Conservation (phyloP, 2,888 invertebrate species). For the Hydrotaea diabolus region DNA sequence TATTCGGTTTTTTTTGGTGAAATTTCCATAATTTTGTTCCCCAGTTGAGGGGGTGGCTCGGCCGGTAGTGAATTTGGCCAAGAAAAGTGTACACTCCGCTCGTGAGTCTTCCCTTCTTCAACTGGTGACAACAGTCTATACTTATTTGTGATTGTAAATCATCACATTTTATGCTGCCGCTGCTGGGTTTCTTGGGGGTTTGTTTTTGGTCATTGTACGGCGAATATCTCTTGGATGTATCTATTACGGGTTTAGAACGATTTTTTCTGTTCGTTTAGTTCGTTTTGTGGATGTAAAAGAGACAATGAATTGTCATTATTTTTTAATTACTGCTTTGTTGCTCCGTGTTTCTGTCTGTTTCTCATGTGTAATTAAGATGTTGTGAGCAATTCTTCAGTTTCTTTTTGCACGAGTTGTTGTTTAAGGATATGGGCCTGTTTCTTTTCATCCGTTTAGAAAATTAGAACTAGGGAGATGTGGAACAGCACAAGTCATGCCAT, state of each 20-base stretch:
- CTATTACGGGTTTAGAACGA: constrained; percentile 39
- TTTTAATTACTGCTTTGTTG: constrained; percentile 68
- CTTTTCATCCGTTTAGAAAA: neutral
- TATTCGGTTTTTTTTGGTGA: neutral
- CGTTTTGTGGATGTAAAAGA: constrained; percentile 58
- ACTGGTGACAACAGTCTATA: constrained; percentile 57
- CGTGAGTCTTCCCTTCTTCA: constrained; percentile 33
- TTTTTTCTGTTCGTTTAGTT: constrained; percentile 30
- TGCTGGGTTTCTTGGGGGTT: neutral
- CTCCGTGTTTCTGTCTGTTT: constrained; percentile 39
- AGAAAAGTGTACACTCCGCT: neutral
- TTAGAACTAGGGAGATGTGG: neutral
- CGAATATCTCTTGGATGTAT: constrained; percentile 41
- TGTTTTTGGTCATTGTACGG: constrained; percentile 49
- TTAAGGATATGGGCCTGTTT: neutral
- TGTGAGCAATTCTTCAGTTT: constrained; percentile 47
- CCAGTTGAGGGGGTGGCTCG: constrained; percentile 31
- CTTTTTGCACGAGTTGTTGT: neutral
- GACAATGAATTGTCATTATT: constrained; percentile 74
- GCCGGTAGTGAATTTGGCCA: neutral
- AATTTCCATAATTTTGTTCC: neutral
- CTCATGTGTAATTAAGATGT: constrained; percentile 67
- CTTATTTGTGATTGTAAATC: constrained; percentile 7
- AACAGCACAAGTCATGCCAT: too few species aligned
- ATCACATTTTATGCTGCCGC: constrained; percentile 4